Evolutionary conservation across 2,113 vertebrate genomes (phyloP), one percentile per base, ranked within the genome.

Genomic region (Rynchops niger): DNA sequence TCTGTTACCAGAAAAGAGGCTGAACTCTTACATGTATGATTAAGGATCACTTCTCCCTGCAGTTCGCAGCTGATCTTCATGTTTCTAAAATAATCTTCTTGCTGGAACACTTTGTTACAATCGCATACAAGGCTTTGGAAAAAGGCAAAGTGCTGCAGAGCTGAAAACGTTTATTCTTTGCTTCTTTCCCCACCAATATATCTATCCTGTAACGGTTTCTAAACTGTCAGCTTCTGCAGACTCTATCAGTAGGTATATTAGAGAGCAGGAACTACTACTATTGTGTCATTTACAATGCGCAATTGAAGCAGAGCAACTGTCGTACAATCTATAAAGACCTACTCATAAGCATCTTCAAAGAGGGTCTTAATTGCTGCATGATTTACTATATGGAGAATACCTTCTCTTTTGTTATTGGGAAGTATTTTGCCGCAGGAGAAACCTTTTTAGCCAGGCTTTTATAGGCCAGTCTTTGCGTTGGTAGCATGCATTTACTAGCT

Each of bases 401-500:
- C 89, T 96, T 97, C 76, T 55, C 86, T 96, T 95, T 92, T 92
- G 73, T 93, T 93, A 65, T 90, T 88, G 88, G 59, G 73, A 93
- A 95, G 65, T 61, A 80, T 96, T 88, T 73, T 91, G 80, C 95
- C 66, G 67, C 82, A 86, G 84, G 86, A 96, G 72, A 97, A 95
- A 95, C 86, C 96, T 95, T 97, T 96, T 95, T 83, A 91, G 91
- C 95, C 86, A 56, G 76, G 85, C 90, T 98, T 97, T 98, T 96
- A 97, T 84, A 84, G 97, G 95, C 92, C 96, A 97, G 79, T 86
- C 96, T 98, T 97, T 93, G 91, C 96, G 3, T 88, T 96, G 97
- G 96, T 96, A 97, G 95, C 96, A 94, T 93, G 94, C 98, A 93
- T 97, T 98, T 98, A 98, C 98, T 98, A 97, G 97, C 98, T 97